Evolutionary conservation across 2,113 vertebrate genomes (phyloP).

Genomic region (Cyprinodon variegatus): DNA sequence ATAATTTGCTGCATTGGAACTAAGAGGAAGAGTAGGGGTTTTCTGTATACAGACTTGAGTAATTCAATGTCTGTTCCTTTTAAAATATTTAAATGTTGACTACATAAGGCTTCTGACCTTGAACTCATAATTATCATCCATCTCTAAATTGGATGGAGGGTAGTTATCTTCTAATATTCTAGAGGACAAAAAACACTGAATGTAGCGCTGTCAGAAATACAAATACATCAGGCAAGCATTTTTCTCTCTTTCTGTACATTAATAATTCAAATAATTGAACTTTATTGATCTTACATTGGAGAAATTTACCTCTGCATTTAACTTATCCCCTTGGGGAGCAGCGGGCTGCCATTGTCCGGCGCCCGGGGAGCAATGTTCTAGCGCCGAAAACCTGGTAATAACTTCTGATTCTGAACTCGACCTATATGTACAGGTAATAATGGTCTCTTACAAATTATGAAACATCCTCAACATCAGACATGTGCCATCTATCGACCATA

Average conservation of each 20-base stretch:
- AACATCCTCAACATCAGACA: too few relatives aligned
- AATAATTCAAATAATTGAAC: neutral
- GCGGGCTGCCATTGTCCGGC: too few relatives aligned
- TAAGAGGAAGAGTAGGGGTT: conserved; percentile 10
- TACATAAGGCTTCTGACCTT: neutral
- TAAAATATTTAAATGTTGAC: neutral
- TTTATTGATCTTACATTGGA: too few relatives aligned
- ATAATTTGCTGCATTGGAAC: conserved; percentile 21
- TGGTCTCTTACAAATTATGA: too few relatives aligned
- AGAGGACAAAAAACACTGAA: too few relatives aligned
- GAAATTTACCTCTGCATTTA: too few relatives aligned
- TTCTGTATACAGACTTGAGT: neutral
- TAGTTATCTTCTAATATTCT: too few relatives aligned
- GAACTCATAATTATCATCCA: neutral
- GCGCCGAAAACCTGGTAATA: neutral
- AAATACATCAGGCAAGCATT: too few relatives aligned
- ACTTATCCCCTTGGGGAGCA: too few relatives aligned
- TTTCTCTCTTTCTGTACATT: neutral
- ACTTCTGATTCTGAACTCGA: neutral
- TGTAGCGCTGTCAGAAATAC: neutral
- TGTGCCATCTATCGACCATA: too few relatives aligned
- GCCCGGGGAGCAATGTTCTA: too few relatives aligned
- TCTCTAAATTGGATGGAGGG: too few relatives aligned
- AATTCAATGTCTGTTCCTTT: neutral
- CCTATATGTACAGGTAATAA: neutral